Base-by-base conservation (phyloP, 2,113 vertebrate species). In the Ctenodactylus gundi region DNA sequence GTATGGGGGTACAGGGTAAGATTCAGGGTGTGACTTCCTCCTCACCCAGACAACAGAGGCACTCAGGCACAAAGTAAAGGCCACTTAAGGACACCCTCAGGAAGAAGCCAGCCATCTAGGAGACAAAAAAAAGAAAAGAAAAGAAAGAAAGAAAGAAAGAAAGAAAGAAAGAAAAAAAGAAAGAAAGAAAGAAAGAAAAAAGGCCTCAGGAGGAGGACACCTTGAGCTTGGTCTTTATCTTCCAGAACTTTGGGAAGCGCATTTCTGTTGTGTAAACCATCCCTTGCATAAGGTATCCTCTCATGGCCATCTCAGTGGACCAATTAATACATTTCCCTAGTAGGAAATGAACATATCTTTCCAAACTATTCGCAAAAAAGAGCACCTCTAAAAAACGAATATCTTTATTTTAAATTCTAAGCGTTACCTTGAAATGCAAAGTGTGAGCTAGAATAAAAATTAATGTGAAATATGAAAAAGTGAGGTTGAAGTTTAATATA, bases 371-470 rank as follows among this genome's bases (percentile, higher is more conserved):
- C 31, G 44, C 51, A 68, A 78, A 93, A 94, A 72, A 76, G 64
- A 88, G 55, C 70, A 81, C 41, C 29, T 65, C 3, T 36, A 23
- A 12, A 77, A 81, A 95, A 81, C 29, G 12, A 39, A 95, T 10
- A 64, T 81, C n/a, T 87, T 55, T 58, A 80, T 90, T 94, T 92
- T 6, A 73, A 90, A 78, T 88, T 94, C 46, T 91, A 46, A 41
- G 31, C 44, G 29, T 73, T 68, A 46, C 53, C 62, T 62, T 84
- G 57, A 90, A 91, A 53, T 95, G 23, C 34, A 93, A 95, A 83
- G 10, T 65, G 29, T 83, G 58, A 96, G 31, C n/a, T 68, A 84
- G 68, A 89, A 94, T 70, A 85, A 85, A 89, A 39, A 88, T 86
- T 87, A 44, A 88, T 92, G 80, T 55, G 58, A 58, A 83, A 57